These are phyloP conservation scores for Schizotus pectinicornis DNA, from an alignment of 2,888 invertebrate species.

Conservation along the genomic window DNA sequence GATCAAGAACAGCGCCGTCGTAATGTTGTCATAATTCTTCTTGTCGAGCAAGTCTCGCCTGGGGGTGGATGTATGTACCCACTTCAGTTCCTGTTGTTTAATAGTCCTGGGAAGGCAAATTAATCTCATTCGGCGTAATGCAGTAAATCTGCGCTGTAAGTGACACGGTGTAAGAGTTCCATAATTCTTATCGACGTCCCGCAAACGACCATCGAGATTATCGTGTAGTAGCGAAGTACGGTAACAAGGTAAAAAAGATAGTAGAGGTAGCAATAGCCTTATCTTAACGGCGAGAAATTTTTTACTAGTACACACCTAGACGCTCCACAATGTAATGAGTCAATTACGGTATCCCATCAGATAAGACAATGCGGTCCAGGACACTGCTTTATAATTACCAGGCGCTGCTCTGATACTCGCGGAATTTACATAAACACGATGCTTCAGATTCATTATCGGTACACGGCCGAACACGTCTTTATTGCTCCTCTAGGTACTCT, in stretches of 20 bases:
- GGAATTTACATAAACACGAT: conserved; percentile 58
- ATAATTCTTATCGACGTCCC: conserved; percentile 39
- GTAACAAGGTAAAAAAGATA: conserved; percentile 50
- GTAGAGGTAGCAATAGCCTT: conserved; percentile 44
- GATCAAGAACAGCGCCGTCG: too few relatives aligned
- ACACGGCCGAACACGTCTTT: conserved; percentile 39
- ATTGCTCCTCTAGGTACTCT: conserved; percentile 33
- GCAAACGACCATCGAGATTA: conserved; percentile 50
- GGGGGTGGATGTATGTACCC: too few relatives aligned
- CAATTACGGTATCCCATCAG: conserved; percentile 57
- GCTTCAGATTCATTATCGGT: conserved; percentile 52
- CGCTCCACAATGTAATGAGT: conserved; percentile 57
- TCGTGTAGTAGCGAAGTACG: conserved; percentile 39
- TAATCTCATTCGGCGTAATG: neutral
- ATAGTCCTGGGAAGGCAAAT: neutral
- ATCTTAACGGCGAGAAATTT: conserved; percentile 57
- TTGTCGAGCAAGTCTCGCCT: too few relatives aligned
- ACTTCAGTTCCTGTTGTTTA: neutral
- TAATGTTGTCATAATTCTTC: too few relatives aligned
- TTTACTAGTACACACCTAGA: conserved; percentile 57
- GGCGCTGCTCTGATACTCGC: conserved; percentile 49
- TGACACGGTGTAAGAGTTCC: conserved; percentile 32
- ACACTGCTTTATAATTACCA: conserved; percentile 56
- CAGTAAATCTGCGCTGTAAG: conserved; percentile 29
- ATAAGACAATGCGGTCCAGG: conserved; percentile 54